These are phyloP conservation scores for Gonioctena quinquepunctata DNA, from an alignment of 1,140 invertebrate species.

Conservation along the genomic window DNA sequence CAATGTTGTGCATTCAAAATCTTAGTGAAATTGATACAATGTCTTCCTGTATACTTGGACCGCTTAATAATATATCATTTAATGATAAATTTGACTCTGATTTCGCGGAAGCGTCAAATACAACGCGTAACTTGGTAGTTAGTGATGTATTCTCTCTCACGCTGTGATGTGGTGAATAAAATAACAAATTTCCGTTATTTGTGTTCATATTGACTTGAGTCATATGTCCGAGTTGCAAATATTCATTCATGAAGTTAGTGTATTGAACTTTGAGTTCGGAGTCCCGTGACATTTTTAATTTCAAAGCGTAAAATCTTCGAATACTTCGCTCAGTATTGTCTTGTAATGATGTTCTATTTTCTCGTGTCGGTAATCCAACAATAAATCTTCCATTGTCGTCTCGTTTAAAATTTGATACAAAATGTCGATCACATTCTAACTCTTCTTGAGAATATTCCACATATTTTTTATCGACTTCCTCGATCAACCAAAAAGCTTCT, in stretches of 20 bases:
- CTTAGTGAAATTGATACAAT: conserved; percentile 20
- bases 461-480: neutral
- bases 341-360: neutral
- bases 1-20: conserved; percentile 45
- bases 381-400: conserved; percentile 12
- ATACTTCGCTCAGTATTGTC: neutral
- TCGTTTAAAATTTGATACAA: neutral
- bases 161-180: neutral
- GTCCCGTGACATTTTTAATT: conserved; percentile 15
- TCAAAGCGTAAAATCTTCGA: conserved; percentile 12
- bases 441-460: neutral
- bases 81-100: neutral
- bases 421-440: neutral
- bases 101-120: neutral
- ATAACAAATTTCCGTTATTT: neutral
- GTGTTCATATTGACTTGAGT: conserved; percentile 15
- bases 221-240: conserved; percentile 47
- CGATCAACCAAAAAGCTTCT: neutral
- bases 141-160: neutral
- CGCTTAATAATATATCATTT: neutral
- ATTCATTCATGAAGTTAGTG: conserved; percentile 46
- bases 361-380: conserved; percentile 4
- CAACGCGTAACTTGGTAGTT: neutral
- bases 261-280: conserved; percentile 24
- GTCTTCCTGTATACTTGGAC: neutral